These are phyloP conservation scores for Caenorhabditis panamensis DNA, from an alignment of 2,888 invertebrate genomes.

Conservation along the genomic window DNA sequence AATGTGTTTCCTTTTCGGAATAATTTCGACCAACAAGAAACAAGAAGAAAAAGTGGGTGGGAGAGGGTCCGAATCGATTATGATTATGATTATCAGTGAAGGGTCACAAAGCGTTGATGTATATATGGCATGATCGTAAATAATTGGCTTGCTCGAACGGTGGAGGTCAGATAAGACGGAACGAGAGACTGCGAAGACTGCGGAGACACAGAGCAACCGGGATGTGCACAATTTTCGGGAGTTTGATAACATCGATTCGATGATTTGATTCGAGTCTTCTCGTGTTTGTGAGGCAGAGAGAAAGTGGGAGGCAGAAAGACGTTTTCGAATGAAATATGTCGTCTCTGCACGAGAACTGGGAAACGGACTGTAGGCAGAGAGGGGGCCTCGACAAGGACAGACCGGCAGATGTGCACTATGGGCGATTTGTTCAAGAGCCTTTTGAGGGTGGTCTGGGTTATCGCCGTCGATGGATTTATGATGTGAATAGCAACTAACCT, in stretches of 20 bases:
- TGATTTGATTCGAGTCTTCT: constrained; percentile 10
- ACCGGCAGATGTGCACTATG: constrained; percentile 31
- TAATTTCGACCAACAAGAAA: too few relatives aligned
- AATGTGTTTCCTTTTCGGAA: constrained; percentile 35
- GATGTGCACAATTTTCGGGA: constrained; percentile 23
- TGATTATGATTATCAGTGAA: constrained; percentile 7
- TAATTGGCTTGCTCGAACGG: constrained; percentile 27
- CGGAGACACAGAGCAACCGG: constrained; percentile 7
- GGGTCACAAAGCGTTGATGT: constrained; percentile 8
- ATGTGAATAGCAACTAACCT: background rate
- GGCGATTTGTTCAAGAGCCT: constrained; percentile 15
- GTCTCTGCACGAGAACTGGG: constrained; percentile 4
- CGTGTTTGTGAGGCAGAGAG: constrained; percentile 10
- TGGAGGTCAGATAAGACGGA: constrained; percentile 4
- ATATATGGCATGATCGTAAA: constrained; percentile 29
- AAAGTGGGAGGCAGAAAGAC: constrained; percentile 3
- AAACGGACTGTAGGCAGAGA: constrained; percentile 20
- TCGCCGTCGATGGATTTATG: background rate
- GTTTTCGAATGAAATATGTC: constrained; percentile 16
- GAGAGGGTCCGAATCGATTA: background rate
- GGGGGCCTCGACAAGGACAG: constrained; percentile 6
- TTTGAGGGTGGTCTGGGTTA: constrained; percentile 3
- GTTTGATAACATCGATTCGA: constrained; percentile 15
- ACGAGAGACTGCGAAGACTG: background rate
- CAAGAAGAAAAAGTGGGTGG: background rate